phyloP scores from a whole-genome alignment of 1,140 invertebrate species.

The Trialeurodes vaporariorum region DNA sequence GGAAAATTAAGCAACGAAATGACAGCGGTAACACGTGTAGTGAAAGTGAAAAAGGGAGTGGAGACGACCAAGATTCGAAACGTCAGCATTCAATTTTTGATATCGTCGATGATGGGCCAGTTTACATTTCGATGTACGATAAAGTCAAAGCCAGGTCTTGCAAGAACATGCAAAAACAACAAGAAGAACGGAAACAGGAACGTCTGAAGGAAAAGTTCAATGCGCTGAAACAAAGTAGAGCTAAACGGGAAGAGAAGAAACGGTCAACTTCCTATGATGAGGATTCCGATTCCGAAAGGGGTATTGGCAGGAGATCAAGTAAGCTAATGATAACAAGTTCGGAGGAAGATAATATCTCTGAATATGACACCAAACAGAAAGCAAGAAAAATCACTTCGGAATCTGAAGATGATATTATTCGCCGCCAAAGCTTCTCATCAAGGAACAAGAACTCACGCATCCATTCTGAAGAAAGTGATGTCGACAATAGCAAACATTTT shows the following conservation, averaged over 20 bases:
- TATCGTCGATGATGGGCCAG: constrained; percentile 76
- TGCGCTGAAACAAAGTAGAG: constrained; percentile 72
- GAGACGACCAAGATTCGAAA: constrained; percentile 51
- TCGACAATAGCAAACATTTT: constrained; percentile 33
- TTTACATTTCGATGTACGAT: constrained; percentile 96
- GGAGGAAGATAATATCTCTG: constrained; percentile 26
- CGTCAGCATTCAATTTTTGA: constrained; percentile 82
- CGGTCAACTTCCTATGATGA: constrained; percentile 76
- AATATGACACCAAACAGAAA: constrained; percentile 21
- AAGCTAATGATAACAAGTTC: constrained; percentile 27
- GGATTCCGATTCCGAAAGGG: constrained; percentile 48
- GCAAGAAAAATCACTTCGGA: constrained; percentile 42
- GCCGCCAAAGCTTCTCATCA: constrained; percentile 26
- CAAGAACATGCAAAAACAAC: constrained; percentile 81
- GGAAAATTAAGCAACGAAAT: constrained; percentile 11
- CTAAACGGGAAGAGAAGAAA: constrained; percentile 74
- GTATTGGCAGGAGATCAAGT: constrained; percentile 19
- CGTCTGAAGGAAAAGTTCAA: constrained; percentile 80
- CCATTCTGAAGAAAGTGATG: constrained; percentile 46
- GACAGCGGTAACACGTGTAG: constrained; percentile 18
- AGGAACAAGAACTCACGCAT: constrained; percentile 41
- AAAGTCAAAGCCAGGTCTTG: constrained; percentile 92
- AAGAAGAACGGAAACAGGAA: constrained; percentile 76
- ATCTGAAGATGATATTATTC: constrained; percentile 39
- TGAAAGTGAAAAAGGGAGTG: constrained; percentile 31